These are phyloP conservation scores for Cricetomys ansorgei DNA, from an alignment of 2,113 vertebrate genomes.

Conservation along the genomic window DNA sequence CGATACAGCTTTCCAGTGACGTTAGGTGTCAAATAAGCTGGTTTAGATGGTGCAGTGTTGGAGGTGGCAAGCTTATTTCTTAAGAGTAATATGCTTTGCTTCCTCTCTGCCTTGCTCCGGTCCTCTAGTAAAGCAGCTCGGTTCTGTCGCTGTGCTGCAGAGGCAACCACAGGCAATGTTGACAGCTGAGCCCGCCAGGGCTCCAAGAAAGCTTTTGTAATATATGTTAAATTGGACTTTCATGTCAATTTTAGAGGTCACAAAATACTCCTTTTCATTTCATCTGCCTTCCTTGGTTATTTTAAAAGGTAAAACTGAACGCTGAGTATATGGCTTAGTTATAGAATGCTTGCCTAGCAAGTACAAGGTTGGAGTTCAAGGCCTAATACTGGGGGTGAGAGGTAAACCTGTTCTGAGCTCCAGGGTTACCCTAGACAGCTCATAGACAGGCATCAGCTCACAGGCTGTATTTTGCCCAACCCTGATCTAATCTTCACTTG, in stretches of 20 bases:
- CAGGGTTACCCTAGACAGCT: too few relatives aligned
- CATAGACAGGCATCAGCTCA: neutral
- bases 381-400: neutral
- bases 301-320: neutral
- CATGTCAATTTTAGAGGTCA: neutral
- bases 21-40: neutral
- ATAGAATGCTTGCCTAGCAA: neutral
- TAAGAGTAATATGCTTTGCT: neutral
- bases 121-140: neutral
- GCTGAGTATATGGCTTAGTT: neutral
- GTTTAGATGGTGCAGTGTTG: neutral
- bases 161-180: neutral
- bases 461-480: neutral
- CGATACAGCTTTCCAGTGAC: too few relatives aligned
- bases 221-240: neutral
- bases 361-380: neutral
- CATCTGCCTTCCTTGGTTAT: neutral
- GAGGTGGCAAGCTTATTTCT: neutral
- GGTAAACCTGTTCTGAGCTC: neutral
- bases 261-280: neutral
- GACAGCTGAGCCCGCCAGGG: neutral
- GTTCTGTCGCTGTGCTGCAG: rapidly evolving
- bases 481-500: neutral
- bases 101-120: neutral
- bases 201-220: neutral